Conservation (phyloP, 2,797 vertebrate species). For the Dendrocincla fuliginosa region DNA sequence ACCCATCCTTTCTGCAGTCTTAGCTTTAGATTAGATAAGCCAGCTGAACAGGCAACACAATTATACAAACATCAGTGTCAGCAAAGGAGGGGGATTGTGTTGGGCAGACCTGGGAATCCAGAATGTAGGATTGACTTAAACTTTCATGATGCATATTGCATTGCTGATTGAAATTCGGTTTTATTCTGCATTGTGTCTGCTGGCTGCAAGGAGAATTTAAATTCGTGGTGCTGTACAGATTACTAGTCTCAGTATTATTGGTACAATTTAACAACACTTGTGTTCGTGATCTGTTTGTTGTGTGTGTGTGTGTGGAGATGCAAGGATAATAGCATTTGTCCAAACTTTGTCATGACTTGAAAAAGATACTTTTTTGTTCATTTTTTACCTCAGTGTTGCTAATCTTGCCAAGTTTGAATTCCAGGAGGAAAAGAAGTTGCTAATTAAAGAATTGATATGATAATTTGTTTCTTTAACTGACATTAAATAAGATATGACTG, state of each 20-base stretch:
- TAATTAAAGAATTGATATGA: not conserved
- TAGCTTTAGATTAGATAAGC: not conserved
- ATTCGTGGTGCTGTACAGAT: not conserved
- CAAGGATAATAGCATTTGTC: not conserved
- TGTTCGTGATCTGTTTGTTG: not conserved
- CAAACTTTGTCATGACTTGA: not conserved
- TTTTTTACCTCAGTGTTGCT: not conserved
- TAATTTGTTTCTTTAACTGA: not conserved
- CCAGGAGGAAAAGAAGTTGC: not conserved
- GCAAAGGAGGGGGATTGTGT: not conserved
- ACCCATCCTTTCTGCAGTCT: not conserved
- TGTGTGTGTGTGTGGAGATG: not conserved
- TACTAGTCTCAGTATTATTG: not conserved
- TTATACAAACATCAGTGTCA: not conserved
- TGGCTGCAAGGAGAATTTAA: not conserved
- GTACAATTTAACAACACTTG: not conserved
- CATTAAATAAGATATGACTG: not conserved
- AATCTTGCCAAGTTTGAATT: not conserved
- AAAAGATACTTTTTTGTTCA: not conserved
- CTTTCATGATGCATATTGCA: not conserved
- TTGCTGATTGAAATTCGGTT: not conserved
- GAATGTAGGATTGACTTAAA: not conserved
- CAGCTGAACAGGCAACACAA: not conserved
- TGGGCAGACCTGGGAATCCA: not conserved
- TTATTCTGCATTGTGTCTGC: not conserved